Conservation (phyloP, 2,113 vertebrate species). For the Platichthys stellatus region DNA sequence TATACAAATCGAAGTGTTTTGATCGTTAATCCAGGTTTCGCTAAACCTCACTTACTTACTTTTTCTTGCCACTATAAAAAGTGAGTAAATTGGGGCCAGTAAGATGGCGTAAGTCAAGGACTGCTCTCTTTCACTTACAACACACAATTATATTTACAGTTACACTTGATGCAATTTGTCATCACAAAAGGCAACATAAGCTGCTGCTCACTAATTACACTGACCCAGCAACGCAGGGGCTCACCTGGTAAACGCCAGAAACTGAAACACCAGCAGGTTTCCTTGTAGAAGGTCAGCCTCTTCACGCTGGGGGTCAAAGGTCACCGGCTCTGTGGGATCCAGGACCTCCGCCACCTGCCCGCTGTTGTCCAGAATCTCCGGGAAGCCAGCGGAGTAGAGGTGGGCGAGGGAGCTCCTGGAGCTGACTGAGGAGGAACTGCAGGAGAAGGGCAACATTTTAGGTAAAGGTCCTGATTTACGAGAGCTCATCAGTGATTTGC, state of each 20-base stretch:
- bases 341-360: conserved; percentile 84
- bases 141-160: too few species aligned
- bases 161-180: too few species aligned
- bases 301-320: conserved; percentile 84
- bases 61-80: too few species aligned
- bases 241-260: conserved; percentile 92
- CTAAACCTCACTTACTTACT: too few species aligned
- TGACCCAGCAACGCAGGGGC: not conserved
- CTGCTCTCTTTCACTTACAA: too few species aligned
- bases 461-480: conserved; percentile 12
- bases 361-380: conserved; percentile 83
- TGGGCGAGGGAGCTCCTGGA: conserved; percentile 85
- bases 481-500: conserved; percentile 8
- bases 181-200: not conserved
- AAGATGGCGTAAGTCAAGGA: too few species aligned
- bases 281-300: conserved; percentile 86
- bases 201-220: not conserved
- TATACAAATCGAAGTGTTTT: too few species aligned
- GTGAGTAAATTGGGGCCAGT: too few species aligned
- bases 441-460: conserved; percentile 8
- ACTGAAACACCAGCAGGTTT: conserved; percentile 91
- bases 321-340: conserved; percentile 75
- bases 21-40: too few species aligned
- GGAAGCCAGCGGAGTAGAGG: conserved; percentile 86
- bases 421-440: conserved; percentile 78